A percentile compares a stretch with the other conserved stretches of the same genome.
Conservation (phyloP, 2,797 vertebrate species). For the Xyrichtys novacula region DNA sequence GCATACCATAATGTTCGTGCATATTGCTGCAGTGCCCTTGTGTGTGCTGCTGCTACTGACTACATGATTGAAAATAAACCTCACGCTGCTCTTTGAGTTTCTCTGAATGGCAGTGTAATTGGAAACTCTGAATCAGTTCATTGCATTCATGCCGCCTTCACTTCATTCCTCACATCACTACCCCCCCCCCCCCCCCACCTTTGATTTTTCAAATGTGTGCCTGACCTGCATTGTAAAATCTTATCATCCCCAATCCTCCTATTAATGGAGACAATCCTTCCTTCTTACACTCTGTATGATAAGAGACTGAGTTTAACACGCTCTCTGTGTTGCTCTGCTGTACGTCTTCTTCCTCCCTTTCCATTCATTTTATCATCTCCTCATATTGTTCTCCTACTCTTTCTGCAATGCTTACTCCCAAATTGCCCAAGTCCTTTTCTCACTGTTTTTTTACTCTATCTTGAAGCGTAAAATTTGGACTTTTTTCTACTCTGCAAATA, state of each 20-base stretch:
- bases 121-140: conserved; percentile 34
- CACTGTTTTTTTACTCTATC: conserved; percentile 39
- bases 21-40: not conserved
- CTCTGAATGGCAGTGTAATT: conserved; percentile 41
- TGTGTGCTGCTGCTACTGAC: conserved; percentile 8
- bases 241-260: conserved; percentile 12
- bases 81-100: conserved; percentile 20
- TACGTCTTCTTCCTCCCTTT: conserved; percentile 4
- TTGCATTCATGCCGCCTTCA: conserved; percentile 19
- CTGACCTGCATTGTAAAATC: conserved; percentile 9
- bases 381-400: conserved; percentile 20
- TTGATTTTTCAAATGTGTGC: conserved; percentile 4
- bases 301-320: conserved; percentile 19
- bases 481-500: conserved; percentile 19
- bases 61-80: conserved; percentile 19
- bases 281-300: conserved; percentile 8
- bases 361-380: conserved; percentile 26
- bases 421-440: conserved; percentile 42
- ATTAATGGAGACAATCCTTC: conserved; percentile 13
- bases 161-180: conserved; percentile 13
- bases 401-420: conserved; percentile 19
- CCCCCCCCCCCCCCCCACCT: not conserved
- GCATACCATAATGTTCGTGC: conserved; percentile 4
- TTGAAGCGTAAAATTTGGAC: conserved; percentile 66
- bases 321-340: conserved; percentile 21